Evolutionary conservation across 2,888 invertebrate species (phyloP), one percentile per base, ranked within the genome.

Genomic region (Altica lythri): DNA sequence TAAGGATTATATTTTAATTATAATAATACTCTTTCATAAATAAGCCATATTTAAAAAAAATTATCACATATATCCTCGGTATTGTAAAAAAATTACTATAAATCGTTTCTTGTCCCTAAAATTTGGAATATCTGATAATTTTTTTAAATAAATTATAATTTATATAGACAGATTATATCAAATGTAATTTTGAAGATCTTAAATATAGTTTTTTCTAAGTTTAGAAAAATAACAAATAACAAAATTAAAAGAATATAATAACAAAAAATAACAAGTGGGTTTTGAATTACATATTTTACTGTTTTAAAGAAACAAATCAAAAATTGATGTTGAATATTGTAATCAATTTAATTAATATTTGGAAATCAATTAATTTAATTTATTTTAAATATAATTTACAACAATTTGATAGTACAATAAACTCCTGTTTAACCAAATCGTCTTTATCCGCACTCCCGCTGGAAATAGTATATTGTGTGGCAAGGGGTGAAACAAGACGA

Each of bases 151-250:
- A 17, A 16, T 40, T 22, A 46, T 61, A 58, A 53, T 51, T 58
- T 51, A 45, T n/a, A n/a, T 22, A 34, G 45, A 45, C 45, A 45
- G 45, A 45, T 19, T 34, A 45, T 12, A 17, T 19, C 16, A 34
- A 34, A 19, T 45, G 35, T 29, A 48, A 51, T 56, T 55, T 55
- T 37, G 51, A 35, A 37, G 44, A 53, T 46, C 45, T 27, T 47
- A 43, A 43, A 44, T 43, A 45, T 44, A 42, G 27, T 55, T 52
- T 40, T 53, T 53, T 48, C 38, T 38, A 48, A 48, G 29, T 30
- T 29, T 48, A 48, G 57, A 50, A 60, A 57, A 58, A 59, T 61
- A 63, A 61, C 60, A 62, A 62, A 49, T 60, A 64, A 62, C 59
- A 62, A 62, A 62, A 62, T 53, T 59, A 61, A 57, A 61, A 57